Conservation (phyloP, 2,888 invertebrate species). For the Uloborus plumipes region DNA sequence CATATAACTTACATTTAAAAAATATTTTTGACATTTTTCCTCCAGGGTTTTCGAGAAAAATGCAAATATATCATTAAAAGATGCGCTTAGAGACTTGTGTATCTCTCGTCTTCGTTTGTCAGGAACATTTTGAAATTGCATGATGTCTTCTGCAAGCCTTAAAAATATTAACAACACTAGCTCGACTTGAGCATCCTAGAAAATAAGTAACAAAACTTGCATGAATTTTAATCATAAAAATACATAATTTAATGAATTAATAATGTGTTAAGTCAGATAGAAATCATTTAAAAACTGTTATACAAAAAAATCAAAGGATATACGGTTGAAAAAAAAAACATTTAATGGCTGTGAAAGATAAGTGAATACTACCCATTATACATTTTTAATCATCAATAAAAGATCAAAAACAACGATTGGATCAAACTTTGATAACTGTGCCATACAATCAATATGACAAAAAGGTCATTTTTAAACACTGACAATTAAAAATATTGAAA, state of each 20-base stretch:
- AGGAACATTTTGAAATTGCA: slow-evolving; percentile 81
- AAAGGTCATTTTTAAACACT: too few relatives aligned
- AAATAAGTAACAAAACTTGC: slow-evolving; percentile 18
- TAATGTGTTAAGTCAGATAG: too few relatives aligned
- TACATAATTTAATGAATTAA: too few relatives aligned
- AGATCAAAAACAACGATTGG: too few relatives aligned
- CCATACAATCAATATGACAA: too few relatives aligned
- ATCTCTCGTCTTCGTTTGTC: slow-evolving; percentile 88
- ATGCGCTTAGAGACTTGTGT: slow-evolving; percentile 85
- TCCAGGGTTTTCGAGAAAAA: slow-evolving; percentile 68
- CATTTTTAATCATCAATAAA: too few relatives aligned
- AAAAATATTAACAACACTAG: slow-evolving; percentile 89
- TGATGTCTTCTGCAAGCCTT: slow-evolving; percentile 92
- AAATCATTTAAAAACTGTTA: not conserved
- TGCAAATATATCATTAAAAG: slow-evolving; percentile 89
- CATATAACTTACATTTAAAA: slow-evolving; percentile 17
- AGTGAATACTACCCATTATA: too few relatives aligned
- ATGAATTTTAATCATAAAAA: not conserved
- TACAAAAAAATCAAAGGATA: not conserved
- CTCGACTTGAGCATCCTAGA: slow-evolving; percentile 82
- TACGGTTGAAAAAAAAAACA: too few relatives aligned
- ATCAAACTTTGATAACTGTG: too few relatives aligned
- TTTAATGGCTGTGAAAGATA: too few relatives aligned
- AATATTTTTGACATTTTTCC: slow-evolving; percentile 24
- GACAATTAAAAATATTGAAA: too few relatives aligned